phyloP scores from a whole-genome alignment of 37 sponge, comb jelly and placozoan genomes.

The Eunapius fragilis region DNA sequence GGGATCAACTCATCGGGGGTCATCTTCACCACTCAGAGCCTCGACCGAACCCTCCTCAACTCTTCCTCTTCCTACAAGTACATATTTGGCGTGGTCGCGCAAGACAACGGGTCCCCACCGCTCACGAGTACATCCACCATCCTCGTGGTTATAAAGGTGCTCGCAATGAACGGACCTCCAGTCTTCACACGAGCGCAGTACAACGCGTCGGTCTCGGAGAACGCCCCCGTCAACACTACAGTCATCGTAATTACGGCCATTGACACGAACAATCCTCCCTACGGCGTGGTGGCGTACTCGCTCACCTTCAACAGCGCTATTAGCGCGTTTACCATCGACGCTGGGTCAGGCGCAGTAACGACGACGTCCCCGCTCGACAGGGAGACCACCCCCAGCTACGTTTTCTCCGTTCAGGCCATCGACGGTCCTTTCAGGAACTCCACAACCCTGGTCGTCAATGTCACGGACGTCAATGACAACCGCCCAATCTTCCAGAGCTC shows the following conservation, averaged over 20 bases:
- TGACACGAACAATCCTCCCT: conserved; percentile 39
- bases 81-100: conserved; percentile 38
- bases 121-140: conserved; percentile 35
- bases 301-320: conserved; percentile 4
- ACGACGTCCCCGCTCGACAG: conserved; percentile 26
- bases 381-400: conserved; percentile 24
- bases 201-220: conserved; percentile 8
- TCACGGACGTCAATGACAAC: conserved; percentile 70
- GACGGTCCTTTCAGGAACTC: conserved; percentile 35
- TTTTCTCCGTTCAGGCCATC: conserved; percentile 39
- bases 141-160: conserved; percentile 6
- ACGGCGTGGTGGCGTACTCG: conserved; percentile 11
- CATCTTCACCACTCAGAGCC: background rate
- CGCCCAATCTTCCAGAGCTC: conserved; percentile 37
- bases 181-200: conserved; percentile 14
- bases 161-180: conserved; percentile 65
- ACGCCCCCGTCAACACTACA: conserved; percentile 2
- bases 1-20: conserved; percentile 1
- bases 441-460: conserved; percentile 23
- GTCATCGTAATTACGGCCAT: conserved; percentile 43
- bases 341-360: conserved; percentile 26
- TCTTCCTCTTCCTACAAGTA: too few species aligned
- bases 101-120: conserved; percentile 34
- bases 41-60: background rate
- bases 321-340: conserved; percentile 37